Base-by-base conservation (phyloP, 2,888 invertebrate species). In the Leucophora obtusa region DNA sequence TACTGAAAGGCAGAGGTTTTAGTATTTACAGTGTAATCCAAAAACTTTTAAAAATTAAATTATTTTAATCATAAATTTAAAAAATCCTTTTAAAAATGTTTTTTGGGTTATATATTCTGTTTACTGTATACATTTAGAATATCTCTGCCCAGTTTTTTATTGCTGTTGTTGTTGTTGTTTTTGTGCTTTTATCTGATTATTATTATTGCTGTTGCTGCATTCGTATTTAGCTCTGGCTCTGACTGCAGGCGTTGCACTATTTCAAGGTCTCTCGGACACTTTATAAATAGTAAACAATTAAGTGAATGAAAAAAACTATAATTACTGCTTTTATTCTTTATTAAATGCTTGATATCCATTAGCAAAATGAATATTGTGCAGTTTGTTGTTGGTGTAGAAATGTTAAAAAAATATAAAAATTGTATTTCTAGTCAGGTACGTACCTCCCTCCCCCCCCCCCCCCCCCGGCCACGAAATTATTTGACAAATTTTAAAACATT, bases 171-270 rank as follows among this genome's bases (percentile, higher is more conserved):
- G 58, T 76, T 63, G 50, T 28, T 58, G 21, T 51, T 69, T 63
- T 71, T 43, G 50, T 63, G 65, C 66, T 54, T 77, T 70, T 79
- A 70, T 69, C 66, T 59, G 63, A 74, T 80, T 80, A 58, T 58
- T 69, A 21, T 47, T 38, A 24, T 28, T 59, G 51, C 51, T 60
- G 53, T 58, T 54, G 62, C 54, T 43, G 70, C 63, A 51, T 59
- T 50, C 77, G 50, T 63, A 35, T 62, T 24, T 9, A 18, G 47
- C 50, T 58, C 18, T 62, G 72, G 56, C 47, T 75, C 58, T 74
- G 59, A 71, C 65, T 78, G 84, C 86, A 86, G 87, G 86, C 87
- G 87, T 87, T 87, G 87, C 85, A 87, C 87, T 87, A 87, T 87
- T 87, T 87, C 87, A 87, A 87, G 87, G 87, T 81, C 80, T 71